phyloP scores from a whole-genome alignment of 2,888 invertebrate species.

The Calameuta filiformis region DNA sequence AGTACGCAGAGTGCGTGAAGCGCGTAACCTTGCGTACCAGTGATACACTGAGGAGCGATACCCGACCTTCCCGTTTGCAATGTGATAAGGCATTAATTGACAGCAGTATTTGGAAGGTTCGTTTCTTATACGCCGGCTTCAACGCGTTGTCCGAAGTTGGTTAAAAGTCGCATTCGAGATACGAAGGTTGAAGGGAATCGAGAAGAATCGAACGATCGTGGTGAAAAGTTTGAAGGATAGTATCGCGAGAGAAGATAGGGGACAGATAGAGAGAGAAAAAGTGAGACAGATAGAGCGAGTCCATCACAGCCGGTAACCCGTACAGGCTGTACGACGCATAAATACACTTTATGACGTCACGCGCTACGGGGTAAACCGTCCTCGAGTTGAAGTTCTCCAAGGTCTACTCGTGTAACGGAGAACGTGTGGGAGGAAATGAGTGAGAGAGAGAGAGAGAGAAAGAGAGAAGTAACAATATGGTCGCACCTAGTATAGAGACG shows the following conservation, averaged over 20 bases:
- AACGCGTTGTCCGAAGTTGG: neutral
- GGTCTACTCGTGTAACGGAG: slow-evolving; percentile 1
- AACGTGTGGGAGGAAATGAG: slow-evolving; percentile 7
- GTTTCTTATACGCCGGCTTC: no score
- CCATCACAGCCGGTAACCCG: slow-evolving; percentile 13
- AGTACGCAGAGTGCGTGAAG: no score
- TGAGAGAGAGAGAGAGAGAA: slow-evolving; percentile 4
- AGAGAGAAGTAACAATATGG: neutral
- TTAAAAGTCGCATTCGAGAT: neutral
- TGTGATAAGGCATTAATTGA: no score
- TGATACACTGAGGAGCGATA: no score
- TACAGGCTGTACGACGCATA: slow-evolving; percentile 23
- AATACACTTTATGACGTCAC: slow-evolving; percentile 52
- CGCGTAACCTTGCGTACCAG: no score
- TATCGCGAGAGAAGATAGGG: no score
- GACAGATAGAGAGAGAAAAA: no score
- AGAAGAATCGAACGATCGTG: neutral
- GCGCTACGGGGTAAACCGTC: slow-evolving; percentile 17
- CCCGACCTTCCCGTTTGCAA: no score
- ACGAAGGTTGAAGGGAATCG: neutral
- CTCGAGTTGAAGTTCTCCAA: neutral
- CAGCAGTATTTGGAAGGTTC: no score
- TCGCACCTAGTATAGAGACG: no score
- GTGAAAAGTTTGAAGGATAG: neutral
- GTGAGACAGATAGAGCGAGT: no score